Percentiles rank a stretch among this genome's conserved stretches.
phyloP scores from a whole-genome alignment of 2,888 invertebrate genomes.

The Neoitamus cyanurus region DNA sequence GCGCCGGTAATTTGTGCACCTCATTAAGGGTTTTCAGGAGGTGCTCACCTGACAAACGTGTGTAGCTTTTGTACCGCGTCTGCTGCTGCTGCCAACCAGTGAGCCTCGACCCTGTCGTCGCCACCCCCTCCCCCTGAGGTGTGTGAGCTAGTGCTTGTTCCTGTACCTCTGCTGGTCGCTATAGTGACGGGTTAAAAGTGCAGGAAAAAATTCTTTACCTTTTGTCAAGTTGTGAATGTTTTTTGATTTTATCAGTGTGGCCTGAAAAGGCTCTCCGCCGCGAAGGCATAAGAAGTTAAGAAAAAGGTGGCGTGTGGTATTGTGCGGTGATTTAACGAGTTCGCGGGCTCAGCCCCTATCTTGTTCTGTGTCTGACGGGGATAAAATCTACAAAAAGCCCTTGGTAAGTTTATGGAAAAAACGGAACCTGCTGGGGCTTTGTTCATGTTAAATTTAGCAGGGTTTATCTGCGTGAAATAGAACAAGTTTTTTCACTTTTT shows the following conservation, averaged over 20 bases:
- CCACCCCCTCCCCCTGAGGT: neutral
- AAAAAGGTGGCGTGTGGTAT: neutral
- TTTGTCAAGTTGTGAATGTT: neutral
- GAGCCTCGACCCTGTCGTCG: neutral
- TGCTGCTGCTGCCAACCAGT: neutral
- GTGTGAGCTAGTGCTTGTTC: neutral
- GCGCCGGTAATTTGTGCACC: neutral
- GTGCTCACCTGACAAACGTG: neutral
- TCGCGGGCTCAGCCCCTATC: neutral
- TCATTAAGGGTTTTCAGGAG: conserved; percentile 32
- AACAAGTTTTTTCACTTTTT: neutral
- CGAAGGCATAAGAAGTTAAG: neutral
- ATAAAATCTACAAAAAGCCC: neutral
- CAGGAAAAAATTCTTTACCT: neutral
- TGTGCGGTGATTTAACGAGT: neutral
- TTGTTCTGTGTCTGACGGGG: neutral
- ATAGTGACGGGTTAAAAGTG: neutral
- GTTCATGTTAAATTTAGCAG: neutral
- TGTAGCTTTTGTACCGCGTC: neutral
- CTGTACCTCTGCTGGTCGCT: neutral
- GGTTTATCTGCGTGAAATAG: neutral
- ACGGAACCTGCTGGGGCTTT: neutral
- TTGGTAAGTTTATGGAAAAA: neutral
- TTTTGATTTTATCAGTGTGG: neutral
- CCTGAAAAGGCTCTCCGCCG: neutral